Evolutionary conservation across 2,888 invertebrate genomes (phyloP).

Genomic region (Protophormia terraenovae): DNA sequence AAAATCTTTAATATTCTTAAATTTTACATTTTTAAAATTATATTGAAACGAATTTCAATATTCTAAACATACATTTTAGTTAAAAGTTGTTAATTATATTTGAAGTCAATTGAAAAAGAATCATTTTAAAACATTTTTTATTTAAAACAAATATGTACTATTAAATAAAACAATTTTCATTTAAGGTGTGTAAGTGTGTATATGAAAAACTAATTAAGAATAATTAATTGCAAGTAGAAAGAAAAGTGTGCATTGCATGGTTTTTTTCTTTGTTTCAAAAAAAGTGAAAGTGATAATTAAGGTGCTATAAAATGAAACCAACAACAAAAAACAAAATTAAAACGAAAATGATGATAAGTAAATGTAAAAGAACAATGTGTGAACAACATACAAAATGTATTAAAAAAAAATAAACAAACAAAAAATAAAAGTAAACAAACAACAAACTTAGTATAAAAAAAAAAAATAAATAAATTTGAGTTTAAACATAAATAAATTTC

Average conservation of each 20-base stretch:
- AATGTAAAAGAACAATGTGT: slow-evolving; percentile 8
- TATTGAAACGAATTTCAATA: no score
- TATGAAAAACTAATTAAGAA: neutral
- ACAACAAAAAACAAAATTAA: neutral
- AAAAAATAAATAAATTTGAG: neutral
- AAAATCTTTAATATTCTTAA: no score
- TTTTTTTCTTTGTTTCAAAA: neutral
- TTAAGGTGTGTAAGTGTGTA: neutral
- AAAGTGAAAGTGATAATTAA: slow-evolving; percentile 57
- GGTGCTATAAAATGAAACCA: slow-evolving; percentile 54
- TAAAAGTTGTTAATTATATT: neutral
- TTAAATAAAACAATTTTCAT: neutral
- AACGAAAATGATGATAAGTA: slow-evolving; percentile 6
- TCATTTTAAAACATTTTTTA: neutral
- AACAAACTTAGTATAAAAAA: slow-evolving; percentile 2
- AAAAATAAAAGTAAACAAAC: slow-evolving; percentile 8
- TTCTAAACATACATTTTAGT: no score
- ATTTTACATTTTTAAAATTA: no score
- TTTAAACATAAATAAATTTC: neutral
- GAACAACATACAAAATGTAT: slow-evolving; percentile 45
- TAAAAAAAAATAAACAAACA: slow-evolving; percentile 33
- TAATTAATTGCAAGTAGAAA: neutral
- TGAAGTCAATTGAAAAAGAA: slow-evolving; percentile 28
- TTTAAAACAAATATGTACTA: neutral
- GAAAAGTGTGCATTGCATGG: neutral